Evolutionary conservation across 2,888 invertebrate species (phyloP).

Genomic region (Didymodactylos carnosus): DNA sequence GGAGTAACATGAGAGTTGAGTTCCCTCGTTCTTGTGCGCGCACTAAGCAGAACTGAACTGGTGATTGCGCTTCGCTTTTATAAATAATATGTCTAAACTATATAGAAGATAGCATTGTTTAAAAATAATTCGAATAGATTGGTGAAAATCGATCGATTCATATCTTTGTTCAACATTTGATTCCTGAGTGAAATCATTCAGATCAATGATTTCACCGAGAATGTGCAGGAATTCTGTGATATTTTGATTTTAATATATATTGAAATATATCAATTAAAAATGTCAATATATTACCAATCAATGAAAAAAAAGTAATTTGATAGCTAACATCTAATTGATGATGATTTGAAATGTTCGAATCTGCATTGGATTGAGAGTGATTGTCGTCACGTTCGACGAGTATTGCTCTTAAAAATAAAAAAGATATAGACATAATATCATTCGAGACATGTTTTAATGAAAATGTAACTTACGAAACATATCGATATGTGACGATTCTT

Average conservation of each 20-base stretch:
- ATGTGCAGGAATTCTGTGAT: too few relatives aligned
- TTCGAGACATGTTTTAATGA: not conserved
- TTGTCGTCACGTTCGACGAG: not conserved
- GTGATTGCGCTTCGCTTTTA: too few relatives aligned
- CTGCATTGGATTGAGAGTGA: slow-evolving; percentile 27
- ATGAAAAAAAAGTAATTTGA: not conserved
- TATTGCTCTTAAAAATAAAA: not conserved
- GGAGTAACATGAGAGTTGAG: too few relatives aligned
- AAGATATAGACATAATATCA: not conserved
- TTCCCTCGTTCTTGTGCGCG: too few relatives aligned
- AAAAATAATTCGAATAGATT: too few relatives aligned
- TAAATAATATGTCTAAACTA: too few relatives aligned
- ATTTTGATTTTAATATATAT: not conserved
- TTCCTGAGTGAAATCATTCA: too few relatives aligned
- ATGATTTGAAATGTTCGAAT: slow-evolving; percentile 26
- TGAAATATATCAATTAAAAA: not conserved
- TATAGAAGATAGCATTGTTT: too few relatives aligned
- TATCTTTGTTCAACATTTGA: too few relatives aligned
- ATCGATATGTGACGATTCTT: not conserved
- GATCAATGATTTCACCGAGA: too few relatives aligned
- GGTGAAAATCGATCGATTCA: too few relatives aligned
- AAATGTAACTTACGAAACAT: not conserved
- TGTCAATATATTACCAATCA: not conserved
- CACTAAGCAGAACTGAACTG: too few relatives aligned
- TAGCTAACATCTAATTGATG: not conserved